phyloP scores from a whole-genome alignment of 1,140 invertebrate species.

The Dermatophagoides farinae region DNA sequence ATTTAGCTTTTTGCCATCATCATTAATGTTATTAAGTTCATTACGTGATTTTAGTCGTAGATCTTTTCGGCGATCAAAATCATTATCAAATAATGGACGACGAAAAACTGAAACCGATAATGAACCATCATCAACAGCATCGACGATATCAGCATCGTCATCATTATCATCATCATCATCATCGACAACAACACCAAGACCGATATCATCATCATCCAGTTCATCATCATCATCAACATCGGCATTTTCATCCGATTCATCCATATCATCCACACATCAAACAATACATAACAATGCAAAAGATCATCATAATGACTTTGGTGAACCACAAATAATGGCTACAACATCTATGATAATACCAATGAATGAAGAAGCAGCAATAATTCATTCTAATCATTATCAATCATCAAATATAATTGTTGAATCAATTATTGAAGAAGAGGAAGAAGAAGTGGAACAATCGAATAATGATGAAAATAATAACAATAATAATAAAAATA shows the following conservation, averaged over 20 bases:
- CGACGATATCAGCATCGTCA: neutral
- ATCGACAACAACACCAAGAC: neutral
- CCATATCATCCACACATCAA: neutral
- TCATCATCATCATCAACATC: neutral
- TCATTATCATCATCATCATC: neutral
- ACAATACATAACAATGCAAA: neutral
- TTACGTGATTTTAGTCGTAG: neutral
- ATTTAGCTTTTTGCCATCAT: neutral
- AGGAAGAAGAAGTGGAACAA: neutral
- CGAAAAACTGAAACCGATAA: neutral
- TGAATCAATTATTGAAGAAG: slow-evolving; percentile 5
- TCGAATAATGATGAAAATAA: neutral
- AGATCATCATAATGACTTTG: neutral
- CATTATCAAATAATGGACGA: neutral
- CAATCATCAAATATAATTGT: neutral
- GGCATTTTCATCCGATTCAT: neutral
- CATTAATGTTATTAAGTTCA: neutral
- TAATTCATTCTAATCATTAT: no score
- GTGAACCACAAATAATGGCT: neutral
- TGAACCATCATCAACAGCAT: neutral
- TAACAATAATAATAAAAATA: neutral
- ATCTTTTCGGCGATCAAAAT: slow-evolving; percentile 1
- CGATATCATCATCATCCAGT: neutral
- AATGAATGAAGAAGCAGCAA: no score
- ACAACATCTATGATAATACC: neutral